These are phyloP conservation scores for Zeugodacus cucurbitae DNA, from an alignment of 1,140 invertebrate genomes.

Conservation along the genomic window DNA sequence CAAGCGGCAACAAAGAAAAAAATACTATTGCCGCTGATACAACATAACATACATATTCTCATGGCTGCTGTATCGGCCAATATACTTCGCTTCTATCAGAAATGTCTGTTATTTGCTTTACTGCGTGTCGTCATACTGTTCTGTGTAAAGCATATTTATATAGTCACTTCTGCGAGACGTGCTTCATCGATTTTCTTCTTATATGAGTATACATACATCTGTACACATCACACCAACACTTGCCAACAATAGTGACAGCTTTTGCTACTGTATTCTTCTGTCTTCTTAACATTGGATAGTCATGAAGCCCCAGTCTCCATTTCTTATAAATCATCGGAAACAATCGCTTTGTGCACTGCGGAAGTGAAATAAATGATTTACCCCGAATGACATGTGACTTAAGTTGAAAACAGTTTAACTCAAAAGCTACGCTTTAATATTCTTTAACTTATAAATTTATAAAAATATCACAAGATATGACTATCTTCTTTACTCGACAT, in stretches of 20 bases:
- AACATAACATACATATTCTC: too few species aligned
- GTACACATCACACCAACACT: not conserved
- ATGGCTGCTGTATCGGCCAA: too few species aligned
- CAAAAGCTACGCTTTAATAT: not conserved
- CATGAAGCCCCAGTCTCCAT: not conserved
- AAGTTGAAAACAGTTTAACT: not conserved
- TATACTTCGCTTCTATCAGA: too few species aligned
- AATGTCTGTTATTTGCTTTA: too few species aligned
- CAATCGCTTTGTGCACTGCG: not conserved
- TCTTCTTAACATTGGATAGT: not conserved
- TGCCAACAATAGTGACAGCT: not conserved
- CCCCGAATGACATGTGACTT: not conserved
- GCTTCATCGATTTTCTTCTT: too few species aligned
- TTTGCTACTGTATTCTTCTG: not conserved
- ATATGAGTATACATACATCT: too few species aligned
- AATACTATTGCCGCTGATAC: not conserved
- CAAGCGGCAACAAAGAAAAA: not conserved
- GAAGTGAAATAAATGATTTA: conserved; percentile 3
- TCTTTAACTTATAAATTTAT: too few species aligned
- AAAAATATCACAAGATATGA: too few species aligned
- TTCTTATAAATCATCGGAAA: not conserved
- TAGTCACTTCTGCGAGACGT: too few species aligned
- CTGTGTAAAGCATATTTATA: too few species aligned
- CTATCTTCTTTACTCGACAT: too few species aligned
- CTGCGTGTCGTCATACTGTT: too few species aligned